A percentile compares a stretch with the other conserved stretches of the same genome.
Conservation (phyloP, 1,140 invertebrate genomes). For the Drosophila triauraria region DNA sequence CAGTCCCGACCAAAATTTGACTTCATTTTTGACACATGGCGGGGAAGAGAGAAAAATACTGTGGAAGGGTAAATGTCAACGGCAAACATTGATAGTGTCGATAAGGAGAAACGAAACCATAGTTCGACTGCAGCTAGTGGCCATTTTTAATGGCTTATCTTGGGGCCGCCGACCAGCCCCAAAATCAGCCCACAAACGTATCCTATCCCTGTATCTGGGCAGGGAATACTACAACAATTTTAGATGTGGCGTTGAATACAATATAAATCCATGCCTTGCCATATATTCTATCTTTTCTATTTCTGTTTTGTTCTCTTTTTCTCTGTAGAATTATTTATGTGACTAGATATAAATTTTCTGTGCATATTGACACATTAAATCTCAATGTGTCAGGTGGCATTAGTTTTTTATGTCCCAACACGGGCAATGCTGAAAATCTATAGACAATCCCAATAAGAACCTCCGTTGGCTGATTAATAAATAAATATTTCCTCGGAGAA, state of each 20-base stretch:
- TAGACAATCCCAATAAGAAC: conserved; percentile 49
- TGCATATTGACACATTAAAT: conserved; percentile 84
- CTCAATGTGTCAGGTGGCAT: conserved; percentile 84
- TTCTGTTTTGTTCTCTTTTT: conserved; percentile 12
- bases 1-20: conserved; percentile 48
- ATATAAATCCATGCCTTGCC: conserved; percentile 61
- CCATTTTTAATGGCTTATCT: conserved; percentile 82
- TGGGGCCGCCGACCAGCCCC: conserved; percentile 31
- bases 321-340: conserved; percentile 38
- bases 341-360: conserved; percentile 74
- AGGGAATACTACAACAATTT: conserved; percentile 30
- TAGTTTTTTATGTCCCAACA: conserved; percentile 66
- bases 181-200: conserved; percentile 36
- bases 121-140: conserved; percentile 61
- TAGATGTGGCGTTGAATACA: conserved; percentile 18
- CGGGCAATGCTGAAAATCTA: conserved; percentile 45
- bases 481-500: conserved; percentile 16
- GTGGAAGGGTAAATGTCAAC: conserved; percentile 63
- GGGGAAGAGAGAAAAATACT: background rate
- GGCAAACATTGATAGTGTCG: conserved; percentile 74
- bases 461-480: conserved; percentile 20
- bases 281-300: conserved; percentile 41
- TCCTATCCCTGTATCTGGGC: conserved; percentile 24
- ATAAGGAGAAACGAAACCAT: conserved; percentile 64
- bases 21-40: conserved; percentile 76